phyloP scores from a whole-genome alignment of 1,140 invertebrate genomes.

The Coptotermes formosanus region DNA sequence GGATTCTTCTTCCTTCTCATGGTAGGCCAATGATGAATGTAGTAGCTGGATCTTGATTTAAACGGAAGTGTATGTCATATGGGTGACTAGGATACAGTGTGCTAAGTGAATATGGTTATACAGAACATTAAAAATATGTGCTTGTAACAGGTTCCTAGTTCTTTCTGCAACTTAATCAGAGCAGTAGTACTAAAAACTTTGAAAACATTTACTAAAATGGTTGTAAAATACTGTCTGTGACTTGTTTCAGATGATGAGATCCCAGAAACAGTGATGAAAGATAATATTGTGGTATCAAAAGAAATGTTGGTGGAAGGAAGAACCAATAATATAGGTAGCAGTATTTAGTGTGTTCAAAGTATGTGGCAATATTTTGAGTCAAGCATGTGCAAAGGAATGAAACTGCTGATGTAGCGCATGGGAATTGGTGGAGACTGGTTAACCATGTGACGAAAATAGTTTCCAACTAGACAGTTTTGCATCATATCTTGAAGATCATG shows the following conservation, averaged over 20 bases:
- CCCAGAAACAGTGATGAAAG: neutral
- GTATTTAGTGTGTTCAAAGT: neutral
- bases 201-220: neutral
- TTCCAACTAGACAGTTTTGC: too few species aligned
- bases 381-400: too few species aligned
- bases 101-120: neutral
- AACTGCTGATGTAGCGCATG: too few species aligned
- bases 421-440: too few species aligned
- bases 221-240: neutral
- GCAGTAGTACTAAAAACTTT: neutral
- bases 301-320: neutral
- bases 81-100: too few species aligned
- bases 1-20: too few species aligned
- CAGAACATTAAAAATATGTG: neutral
- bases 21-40: too few species aligned
- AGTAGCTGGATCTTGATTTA: too few species aligned
- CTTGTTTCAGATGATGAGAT: slow-evolving; percentile 3
- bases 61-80: neutral
- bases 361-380: too few species aligned
- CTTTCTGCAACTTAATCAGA: neutral
- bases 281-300: neutral
- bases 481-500: too few species aligned
- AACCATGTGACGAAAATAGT: too few species aligned
- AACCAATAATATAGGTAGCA: neutral
- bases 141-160: neutral